A percentile compares a stretch with the other conserved stretches of the same genome.
These are phyloP conservation scores for Torymus texanus DNA, from an alignment of 2,888 invertebrate species.

Conservation along the genomic window DNA sequence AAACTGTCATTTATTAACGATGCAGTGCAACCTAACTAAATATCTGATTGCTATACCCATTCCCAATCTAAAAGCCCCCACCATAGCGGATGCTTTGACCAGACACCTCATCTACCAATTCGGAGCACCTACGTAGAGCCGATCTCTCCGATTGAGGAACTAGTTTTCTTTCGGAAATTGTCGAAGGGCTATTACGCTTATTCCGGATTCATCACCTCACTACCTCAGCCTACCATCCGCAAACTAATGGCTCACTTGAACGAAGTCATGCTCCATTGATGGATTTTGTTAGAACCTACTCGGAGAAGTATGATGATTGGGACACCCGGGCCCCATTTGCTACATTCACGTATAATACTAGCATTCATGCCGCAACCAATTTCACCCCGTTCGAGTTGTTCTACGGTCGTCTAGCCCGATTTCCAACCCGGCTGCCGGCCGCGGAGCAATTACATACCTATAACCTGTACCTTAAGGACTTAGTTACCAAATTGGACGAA, in stretches of 20 bases:
- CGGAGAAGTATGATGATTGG: not conserved
- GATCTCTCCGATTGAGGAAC: not conserved
- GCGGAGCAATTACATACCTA: not conserved
- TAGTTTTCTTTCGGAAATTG: not conserved
- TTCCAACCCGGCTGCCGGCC: not conserved
- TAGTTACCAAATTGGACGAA: not conserved
- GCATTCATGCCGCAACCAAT: too few relatives aligned
- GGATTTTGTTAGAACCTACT: not conserved
- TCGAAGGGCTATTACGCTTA: not conserved
- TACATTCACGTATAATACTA: too few relatives aligned
- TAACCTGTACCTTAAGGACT: not conserved
- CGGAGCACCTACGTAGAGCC: slow-evolving; percentile 3
- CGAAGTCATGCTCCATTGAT: not conserved
- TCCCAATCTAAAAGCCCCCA: too few relatives aligned
- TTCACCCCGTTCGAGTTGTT: too few relatives aligned
- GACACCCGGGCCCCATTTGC: too few relatives aligned
- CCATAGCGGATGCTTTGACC: too few relatives aligned
- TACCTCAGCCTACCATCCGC: not conserved
- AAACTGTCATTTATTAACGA: too few relatives aligned
- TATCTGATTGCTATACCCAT: too few relatives aligned
- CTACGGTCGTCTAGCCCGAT: not conserved
- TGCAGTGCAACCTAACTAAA: too few relatives aligned
- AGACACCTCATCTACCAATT: not conserved
- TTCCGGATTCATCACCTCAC: not conserved
- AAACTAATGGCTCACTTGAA: not conserved